phyloP scores from a whole-genome alignment of 1,140 invertebrate genomes.

The Dryas iulia region DNA sequence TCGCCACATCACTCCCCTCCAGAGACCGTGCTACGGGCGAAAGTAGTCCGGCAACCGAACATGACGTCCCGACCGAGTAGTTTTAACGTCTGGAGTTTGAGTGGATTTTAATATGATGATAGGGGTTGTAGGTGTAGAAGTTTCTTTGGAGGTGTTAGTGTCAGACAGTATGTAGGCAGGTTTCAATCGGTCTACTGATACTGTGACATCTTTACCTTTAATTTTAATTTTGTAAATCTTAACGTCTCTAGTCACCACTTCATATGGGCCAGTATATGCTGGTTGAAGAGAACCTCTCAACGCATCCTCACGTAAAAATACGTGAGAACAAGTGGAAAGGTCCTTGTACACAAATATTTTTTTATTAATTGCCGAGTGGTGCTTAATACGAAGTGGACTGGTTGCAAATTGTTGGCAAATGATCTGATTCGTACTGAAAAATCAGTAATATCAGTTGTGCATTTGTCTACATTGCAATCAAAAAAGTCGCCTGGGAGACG shows the following conservation, averaged over 20 bases:
- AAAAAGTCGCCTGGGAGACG: conserved; percentile 59
- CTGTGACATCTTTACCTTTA: conserved; percentile 25
- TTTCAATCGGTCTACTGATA: conserved; percentile 33
- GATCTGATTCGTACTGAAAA: conserved; percentile 16
- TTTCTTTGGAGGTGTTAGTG: background rate
- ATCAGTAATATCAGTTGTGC: conserved; percentile 14
- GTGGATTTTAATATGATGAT: background rate
- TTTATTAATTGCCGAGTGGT: conserved; percentile 19
- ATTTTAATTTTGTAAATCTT: conserved; percentile 29
- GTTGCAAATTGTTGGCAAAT: conserved; percentile 26
- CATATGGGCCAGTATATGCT: conserved; percentile 29
- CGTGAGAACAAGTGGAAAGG: conserved; percentile 18
- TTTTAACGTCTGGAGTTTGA: background rate
- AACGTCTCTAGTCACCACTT: conserved; percentile 28
- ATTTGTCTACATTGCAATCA: background rate
- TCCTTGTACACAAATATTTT: conserved; percentile 33
- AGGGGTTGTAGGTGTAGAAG: background rate
- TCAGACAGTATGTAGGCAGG: conserved; percentile 29
- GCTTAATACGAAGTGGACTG: conserved; percentile 20
- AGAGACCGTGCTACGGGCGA: too few species aligned
- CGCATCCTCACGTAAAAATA: conserved; percentile 30
- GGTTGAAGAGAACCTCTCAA: conserved; percentile 26
- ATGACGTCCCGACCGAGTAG: background rate
- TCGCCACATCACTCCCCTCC: too few species aligned
- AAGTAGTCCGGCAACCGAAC: too few species aligned